Conservation (phyloP, 1,140 invertebrate genomes). For the Oscheius sp. region DNA sequence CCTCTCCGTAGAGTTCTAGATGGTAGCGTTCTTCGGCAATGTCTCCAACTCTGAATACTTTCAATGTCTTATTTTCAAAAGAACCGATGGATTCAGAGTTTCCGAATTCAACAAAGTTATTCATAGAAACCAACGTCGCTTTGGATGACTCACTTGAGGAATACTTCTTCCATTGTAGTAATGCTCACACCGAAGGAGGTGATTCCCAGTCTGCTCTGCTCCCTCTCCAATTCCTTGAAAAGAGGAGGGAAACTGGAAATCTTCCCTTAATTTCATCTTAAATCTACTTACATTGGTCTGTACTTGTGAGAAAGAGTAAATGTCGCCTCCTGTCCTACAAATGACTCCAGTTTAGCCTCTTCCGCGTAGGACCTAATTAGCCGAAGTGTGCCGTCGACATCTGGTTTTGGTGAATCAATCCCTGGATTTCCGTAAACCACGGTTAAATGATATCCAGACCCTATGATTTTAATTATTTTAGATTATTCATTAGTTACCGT, state of each 20-base stretch:
- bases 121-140: conserved; percentile 12
- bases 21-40: conserved; percentile 32
- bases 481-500: conserved; percentile 59
- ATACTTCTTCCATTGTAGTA: conserved; percentile 82
- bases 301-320: conserved; percentile 40
- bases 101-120: no score
- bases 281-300: conserved; percentile 21
- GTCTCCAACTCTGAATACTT: conserved; percentile 31
- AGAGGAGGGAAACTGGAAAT: conserved; percentile 60
- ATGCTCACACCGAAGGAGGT: conserved; percentile 75
- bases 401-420: neutral
- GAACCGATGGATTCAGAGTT: no score
- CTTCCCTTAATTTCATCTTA: neutral
- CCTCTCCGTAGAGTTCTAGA: conserved; percentile 27
- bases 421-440: conserved; percentile 38
- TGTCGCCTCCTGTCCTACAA: conserved; percentile 42
- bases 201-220: conserved; percentile 69
- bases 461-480: neutral
- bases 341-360: conserved; percentile 37
- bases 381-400: neutral
- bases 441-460: conserved; percentile 66
- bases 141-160: conserved; percentile 69
- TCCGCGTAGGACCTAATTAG: conserved; percentile 62
- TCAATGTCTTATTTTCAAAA: conserved; percentile 17
- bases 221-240: conserved; percentile 69